Evolutionary conservation across 2,888 invertebrate species (phyloP).

Genomic region (Stenodera caucasica): DNA sequence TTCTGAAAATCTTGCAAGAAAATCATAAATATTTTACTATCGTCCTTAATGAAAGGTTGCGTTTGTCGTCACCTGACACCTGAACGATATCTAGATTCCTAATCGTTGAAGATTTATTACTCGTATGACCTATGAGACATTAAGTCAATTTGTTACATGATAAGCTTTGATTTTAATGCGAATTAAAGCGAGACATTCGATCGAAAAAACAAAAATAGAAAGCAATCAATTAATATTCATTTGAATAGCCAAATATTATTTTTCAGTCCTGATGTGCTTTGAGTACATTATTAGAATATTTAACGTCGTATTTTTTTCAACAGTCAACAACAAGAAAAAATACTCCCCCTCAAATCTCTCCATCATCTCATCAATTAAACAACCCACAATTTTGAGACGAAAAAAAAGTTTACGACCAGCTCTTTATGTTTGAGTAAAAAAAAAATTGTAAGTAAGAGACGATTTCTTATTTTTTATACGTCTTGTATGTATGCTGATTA

Average conservation of each 20-base stretch:
- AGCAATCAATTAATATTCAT: too few relatives aligned
- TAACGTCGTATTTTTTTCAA: background rate
- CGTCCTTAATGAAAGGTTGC: background rate
- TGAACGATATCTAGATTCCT: background rate
- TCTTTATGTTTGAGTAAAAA: background rate
- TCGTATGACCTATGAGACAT: background rate
- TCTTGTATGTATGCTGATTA: constrained; percentile 47
- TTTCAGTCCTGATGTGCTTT: too few relatives aligned
- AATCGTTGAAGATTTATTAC: constrained; percentile 6
- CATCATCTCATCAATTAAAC: constrained; percentile 9
- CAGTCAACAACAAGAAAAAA: background rate
- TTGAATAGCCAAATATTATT: too few relatives aligned
- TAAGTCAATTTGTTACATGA: constrained; percentile 4
- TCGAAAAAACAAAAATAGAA: too few relatives aligned
- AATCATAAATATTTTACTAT: constrained; percentile 3
- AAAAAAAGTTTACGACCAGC: background rate
- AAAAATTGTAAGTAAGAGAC: background rate
- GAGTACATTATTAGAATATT: background rate
- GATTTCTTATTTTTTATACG: background rate
- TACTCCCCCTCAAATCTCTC: background rate
- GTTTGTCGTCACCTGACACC: background rate
- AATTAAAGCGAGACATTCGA: background rate
- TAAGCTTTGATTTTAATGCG: background rate
- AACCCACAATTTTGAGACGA: background rate
- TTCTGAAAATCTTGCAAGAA: background rate